Percentiles rank a stretch among this genome's conserved stretches.
These are phyloP conservation scores for Todus mexicanus DNA, from an alignment of 2,797 vertebrate genomes.

Conservation along the genomic window DNA sequence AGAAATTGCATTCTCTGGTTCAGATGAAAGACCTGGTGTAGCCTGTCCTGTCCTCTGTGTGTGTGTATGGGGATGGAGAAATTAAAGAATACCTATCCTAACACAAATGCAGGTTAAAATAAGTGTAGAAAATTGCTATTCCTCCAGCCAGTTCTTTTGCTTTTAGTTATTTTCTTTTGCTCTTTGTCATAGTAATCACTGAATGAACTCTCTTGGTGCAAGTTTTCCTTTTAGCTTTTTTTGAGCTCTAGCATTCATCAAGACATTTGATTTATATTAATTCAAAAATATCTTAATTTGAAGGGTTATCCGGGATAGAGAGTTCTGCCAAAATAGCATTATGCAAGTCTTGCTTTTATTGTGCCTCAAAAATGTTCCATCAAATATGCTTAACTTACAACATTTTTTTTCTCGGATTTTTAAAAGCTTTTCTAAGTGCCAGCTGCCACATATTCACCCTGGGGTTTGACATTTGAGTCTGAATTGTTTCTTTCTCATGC, in stretches of 20 bases:
- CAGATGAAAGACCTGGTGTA: neutral
- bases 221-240: neutral
- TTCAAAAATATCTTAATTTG: neutral
- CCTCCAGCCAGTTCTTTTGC: neutral
- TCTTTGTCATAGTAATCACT: neutral
- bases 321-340: conserved; percentile 4
- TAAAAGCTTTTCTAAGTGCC: conserved; percentile 48
- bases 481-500: conserved; percentile 59
- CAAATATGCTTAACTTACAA: neutral
- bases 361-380: conserved; percentile 14
- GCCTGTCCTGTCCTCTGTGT: neutral
- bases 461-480: conserved; percentile 31
- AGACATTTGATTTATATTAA: conserved; percentile 5
- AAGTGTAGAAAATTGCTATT: neutral
- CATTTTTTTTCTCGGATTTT: conserved; percentile 2
- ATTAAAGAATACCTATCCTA: neutral
- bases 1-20: neutral
- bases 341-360: conserved; percentile 3
- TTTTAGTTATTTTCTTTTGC: neutral
- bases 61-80: neutral
- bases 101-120: neutral
- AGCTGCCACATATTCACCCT: conserved; percentile 48
- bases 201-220: neutral
- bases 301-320: neutral
- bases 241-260: neutral